These are phyloP conservation scores for Pelobates fuscus DNA, from an alignment of 2,113 vertebrate species.

Conservation along the genomic window DNA sequence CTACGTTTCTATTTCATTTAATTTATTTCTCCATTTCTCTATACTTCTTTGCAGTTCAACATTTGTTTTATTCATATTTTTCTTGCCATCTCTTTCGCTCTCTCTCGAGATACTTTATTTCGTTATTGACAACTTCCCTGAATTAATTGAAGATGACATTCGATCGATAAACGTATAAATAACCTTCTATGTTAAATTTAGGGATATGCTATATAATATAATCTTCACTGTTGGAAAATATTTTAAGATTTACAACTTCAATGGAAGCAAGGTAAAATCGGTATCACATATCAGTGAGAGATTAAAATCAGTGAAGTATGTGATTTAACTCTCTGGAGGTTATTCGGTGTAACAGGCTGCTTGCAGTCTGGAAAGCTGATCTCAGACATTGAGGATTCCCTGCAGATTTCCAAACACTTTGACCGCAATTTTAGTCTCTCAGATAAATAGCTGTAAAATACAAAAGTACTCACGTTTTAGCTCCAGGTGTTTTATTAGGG, in stretches of 20 bases:
- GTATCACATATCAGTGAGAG: conserved; percentile 10
- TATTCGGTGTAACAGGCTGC: neutral
- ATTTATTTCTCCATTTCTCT: too few relatives aligned
- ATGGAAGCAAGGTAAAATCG: conserved; percentile 19
- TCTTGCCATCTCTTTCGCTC: too few relatives aligned
- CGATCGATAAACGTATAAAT: neutral
- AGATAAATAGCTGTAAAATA: neutral
- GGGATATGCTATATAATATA: neutral
- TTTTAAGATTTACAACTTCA: neutral
- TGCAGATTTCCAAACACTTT: neutral
- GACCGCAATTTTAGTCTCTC: neutral
- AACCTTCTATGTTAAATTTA: neutral
- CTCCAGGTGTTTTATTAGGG: conserved; percentile 8
- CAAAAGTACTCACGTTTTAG: neutral
- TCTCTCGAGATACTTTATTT: too few relatives aligned
- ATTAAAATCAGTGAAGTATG: conserved; percentile 5
- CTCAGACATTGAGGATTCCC: conserved; percentile 3
- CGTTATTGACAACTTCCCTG: too few relatives aligned
- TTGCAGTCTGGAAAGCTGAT: conserved; percentile 6
- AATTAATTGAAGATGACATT: too few relatives aligned
- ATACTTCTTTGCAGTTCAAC: too few relatives aligned
- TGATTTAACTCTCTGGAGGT: conserved; percentile 25
- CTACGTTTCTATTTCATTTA: too few relatives aligned
- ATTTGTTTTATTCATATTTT: too few relatives aligned
- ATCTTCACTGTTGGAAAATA: neutral